Evolutionary conservation across 2,113 vertebrate species (phyloP).

Genomic region (Tamias sibiricus): DNA sequence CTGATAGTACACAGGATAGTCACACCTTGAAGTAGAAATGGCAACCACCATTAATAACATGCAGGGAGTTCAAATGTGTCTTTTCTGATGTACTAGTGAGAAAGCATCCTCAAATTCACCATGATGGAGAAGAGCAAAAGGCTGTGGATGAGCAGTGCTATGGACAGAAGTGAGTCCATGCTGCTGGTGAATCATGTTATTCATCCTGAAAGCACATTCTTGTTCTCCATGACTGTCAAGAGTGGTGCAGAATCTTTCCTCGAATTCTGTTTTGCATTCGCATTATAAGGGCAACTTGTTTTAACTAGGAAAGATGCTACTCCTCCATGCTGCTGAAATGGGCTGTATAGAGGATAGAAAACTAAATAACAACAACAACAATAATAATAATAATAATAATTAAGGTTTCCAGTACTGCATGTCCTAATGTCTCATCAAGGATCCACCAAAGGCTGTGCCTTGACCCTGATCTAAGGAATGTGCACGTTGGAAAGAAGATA

Average conservation of each 20-base stretch:
- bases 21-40: neutral
- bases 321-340: neutral
- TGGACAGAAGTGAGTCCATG: neutral
- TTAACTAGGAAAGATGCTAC: neutral
- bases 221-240: neutral
- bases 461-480: neutral
- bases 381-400: neutral
- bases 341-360: neutral
- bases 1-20: neutral
- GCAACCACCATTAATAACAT: neutral
- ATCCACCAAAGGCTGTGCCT: neutral
- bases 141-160: neutral
- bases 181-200: neutral
- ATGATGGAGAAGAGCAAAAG: neutral
- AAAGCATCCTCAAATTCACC: slow-evolving; percentile 40
- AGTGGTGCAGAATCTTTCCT: neutral
- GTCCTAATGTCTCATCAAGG: neutral
- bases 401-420: neutral
- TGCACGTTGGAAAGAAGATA: neutral
- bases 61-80: neutral
- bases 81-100: neutral
- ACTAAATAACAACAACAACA: neutral
- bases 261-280: slow-evolving; percentile 8
- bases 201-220: neutral
- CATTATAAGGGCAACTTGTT: neutral